phyloP scores from a whole-genome alignment of 2,888 invertebrate genomes.

The Neoaliturus tenellus region DNA sequence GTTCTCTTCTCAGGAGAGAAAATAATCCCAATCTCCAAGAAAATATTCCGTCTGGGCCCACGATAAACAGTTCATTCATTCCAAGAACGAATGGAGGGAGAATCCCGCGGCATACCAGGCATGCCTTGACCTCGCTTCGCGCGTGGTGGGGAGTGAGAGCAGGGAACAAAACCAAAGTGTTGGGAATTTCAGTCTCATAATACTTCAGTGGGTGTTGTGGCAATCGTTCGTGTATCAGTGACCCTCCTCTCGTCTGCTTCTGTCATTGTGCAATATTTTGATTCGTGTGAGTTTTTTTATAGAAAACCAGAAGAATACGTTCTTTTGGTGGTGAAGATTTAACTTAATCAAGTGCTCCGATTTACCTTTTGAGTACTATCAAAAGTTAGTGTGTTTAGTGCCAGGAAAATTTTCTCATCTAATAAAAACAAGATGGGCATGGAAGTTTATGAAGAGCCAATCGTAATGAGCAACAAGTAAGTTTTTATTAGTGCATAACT shows the following conservation, averaged over 20 bases:
- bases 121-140: slow-evolving; percentile 4
- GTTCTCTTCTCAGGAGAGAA: background rate
- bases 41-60: background rate
- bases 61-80: slow-evolving; percentile 13
- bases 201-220: background rate
- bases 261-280: background rate
- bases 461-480: slow-evolving; percentile 39
- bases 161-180: slow-evolving; percentile 13
- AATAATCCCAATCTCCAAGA: background rate
- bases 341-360: background rate
- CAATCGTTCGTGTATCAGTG: background rate
- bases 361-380: background rate
- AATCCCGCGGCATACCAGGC: background rate
- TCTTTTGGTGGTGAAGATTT: background rate
- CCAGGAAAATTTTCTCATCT: background rate
- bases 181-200: background rate
- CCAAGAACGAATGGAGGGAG: background rate
- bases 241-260: background rate
- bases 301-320: too few species aligned
- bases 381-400: background rate
- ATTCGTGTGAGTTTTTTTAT: background rate
- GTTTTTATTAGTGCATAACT: too few species aligned
- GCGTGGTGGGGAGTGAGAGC: background rate
- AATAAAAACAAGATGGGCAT: slow-evolving; percentile 22
- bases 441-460: slow-evolving; percentile 8